Evolutionary conservation across 2,113 vertebrate genomes (phyloP), one percentile per base, ranked within the genome.

Genomic region (Brienomyrus longianalis): DNA sequence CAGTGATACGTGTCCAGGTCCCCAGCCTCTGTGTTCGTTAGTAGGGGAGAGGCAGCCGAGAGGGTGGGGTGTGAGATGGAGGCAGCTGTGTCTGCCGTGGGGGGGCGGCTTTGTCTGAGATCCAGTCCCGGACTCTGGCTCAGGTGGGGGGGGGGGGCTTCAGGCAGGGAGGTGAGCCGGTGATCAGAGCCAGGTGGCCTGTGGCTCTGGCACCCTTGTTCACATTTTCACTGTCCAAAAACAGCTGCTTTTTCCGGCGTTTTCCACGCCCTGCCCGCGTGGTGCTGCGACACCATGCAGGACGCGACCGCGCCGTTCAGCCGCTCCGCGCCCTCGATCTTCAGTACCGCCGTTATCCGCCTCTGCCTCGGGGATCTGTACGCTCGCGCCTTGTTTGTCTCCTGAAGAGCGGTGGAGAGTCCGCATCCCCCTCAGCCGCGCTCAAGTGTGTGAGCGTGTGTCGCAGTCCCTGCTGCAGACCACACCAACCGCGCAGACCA

Each of bases 401-500:
- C 31, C n/a, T 1, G 31, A 31, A 59, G 86, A 39, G 39, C 2
- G 39, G 39, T 39, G 39, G 39, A 39, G 39, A 13, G 74, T 23
- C 13, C 35, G 17, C 88, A 83, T 43, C 52, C 77, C 62, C 47
- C 88, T 4, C 47, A 43, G 48, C 5, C 5, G 43, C 19, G 80
- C 80, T 43, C 8, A 4, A 51, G 56, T 27, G 47, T 43, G 77
- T n/a, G 66, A 86, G 70, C 83, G 86, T 17, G 52, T 92, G 89
- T 89, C 90, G 91, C 92, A 92, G 91, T 91, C 90, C 91, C 47
- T 54, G 77, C 70, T 47, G 54, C 70, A 59, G 21, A 80, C 50
- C 43, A 31, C 43, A 43, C 62, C 10, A 62, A 45, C 84, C n/a
- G 5, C 48, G 48, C 66, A 19, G 31, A 83, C 87, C 87, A 17